Percentiles rank a stretch among this genome's conserved stretches.
phyloP scores from a whole-genome alignment of 2,888 invertebrate genomes.

The Trichopria drosophilae region DNA sequence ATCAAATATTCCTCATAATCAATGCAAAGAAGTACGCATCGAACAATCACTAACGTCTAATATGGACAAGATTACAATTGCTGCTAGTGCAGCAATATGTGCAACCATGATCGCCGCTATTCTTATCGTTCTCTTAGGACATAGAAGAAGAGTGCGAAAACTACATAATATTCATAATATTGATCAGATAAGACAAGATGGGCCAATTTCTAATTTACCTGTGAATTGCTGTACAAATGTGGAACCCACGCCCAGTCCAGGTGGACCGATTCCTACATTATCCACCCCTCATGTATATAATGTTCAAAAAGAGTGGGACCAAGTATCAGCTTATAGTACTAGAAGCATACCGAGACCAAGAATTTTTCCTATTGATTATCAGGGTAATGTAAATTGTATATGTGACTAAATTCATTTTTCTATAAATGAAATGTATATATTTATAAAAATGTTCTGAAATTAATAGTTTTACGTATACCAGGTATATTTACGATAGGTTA shows the following conservation, averaged over 20 bases:
- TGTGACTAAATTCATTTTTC: not conserved
- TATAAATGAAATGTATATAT: too few species aligned
- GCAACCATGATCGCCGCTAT: slow-evolving; percentile 89
- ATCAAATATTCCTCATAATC: slow-evolving; percentile 80
- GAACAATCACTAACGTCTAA: slow-evolving; percentile 81
- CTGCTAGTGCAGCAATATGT: slow-evolving; percentile 90
- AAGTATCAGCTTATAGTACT: slow-evolving; percentile 87
- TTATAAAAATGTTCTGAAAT: too few species aligned
- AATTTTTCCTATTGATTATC: slow-evolving; percentile 74
- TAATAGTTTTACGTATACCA: too few species aligned
- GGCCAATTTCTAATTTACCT: slow-evolving; percentile 74
- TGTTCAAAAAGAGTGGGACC: slow-evolving; percentile 85
- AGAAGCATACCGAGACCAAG: slow-evolving; percentile 86
- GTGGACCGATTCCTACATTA: slow-evolving; percentile 74
- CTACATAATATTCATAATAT: slow-evolving; percentile 68
- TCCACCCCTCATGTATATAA: slow-evolving; percentile 84
- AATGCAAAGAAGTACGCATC: slow-evolving; percentile 87
- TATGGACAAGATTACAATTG: slow-evolving; percentile 94
- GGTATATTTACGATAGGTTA: too few species aligned
- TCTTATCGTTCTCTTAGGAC: slow-evolving; percentile 86
- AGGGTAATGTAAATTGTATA: slow-evolving; percentile 48
- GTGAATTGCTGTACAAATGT: slow-evolving; percentile 77
- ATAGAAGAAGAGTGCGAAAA: slow-evolving; percentile 76
- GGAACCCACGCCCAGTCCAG: slow-evolving; percentile 75
- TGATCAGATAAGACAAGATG: slow-evolving; percentile 70